Evolutionary conservation across 2,888 invertebrate species (phyloP), one percentile per base, ranked within the genome.

Genomic region (Chymomyza procnemis): DNA sequence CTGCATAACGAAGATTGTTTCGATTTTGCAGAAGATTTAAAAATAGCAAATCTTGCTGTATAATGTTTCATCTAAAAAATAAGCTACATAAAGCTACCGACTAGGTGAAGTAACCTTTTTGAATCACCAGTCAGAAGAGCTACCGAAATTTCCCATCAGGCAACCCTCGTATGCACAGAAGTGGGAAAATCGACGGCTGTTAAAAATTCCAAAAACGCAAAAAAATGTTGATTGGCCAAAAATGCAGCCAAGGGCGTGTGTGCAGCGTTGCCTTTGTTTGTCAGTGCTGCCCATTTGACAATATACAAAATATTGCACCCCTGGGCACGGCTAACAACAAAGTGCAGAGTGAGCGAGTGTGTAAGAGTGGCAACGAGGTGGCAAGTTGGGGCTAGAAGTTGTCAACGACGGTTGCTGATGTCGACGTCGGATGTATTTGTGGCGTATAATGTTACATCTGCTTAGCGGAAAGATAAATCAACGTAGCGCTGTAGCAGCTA

Each of bases 401-500:
- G 83, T 76, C 80, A 84, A 76, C 82, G 71, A 71, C 21, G 54
- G 14, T 22, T 54, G 48, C 64, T 63, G 78, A 73, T 69, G 75
- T 75, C 67, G 76, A 81, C 74, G 78, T 83, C 87, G 83, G 87
- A 87, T 84, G 87, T 84, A 84, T 84, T 87, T 84, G 83, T 85
- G 87, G 83, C 83, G 85, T 83, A 84, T 83, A 83, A 83, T 83
- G 83, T 83, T 83, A 83, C 83, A 83, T 83, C 83, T 83, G 83
- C 83, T 83, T 83, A 83, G 83, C 83, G 85, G 83, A 83, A 87
- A 83, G 83, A 83, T 87, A 83, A 83, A 83, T 83, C 83, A 83
- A 83, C 83, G 78, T 2, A 9, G 48, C 47, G 48, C n/a, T 47
- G 59, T 59, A 14, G 48, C 60, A 22, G 48, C 60, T 2, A 69